Evolutionary conservation across 2,888 invertebrate genomes (phyloP), one percentile per base, ranked within the genome.

Genomic region (Polydrusus pterygomalis): DNA sequence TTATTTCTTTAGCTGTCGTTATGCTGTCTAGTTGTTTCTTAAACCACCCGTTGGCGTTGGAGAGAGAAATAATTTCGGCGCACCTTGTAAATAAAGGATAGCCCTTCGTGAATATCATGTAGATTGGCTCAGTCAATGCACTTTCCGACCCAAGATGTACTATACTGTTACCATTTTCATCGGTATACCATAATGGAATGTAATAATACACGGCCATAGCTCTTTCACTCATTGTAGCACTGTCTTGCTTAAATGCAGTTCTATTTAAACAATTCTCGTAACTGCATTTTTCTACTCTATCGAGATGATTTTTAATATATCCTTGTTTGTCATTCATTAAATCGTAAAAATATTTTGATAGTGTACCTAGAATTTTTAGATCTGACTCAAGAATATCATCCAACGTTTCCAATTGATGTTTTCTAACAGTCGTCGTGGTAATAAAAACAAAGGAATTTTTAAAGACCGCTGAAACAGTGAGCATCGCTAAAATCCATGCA

Each of bases 21-120:
- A 65, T 25, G 25, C 18, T 7, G 17, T 65, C 38, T 11, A 65
- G 9, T 30, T 34, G 47, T n/a, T 17, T 7, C 49, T 51, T 11
- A 47, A 65, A 25, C 65, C 65, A 65, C 1, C 65, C 65, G 30
- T 30, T 65, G 7, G 47, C 47, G 15, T n/a, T 34, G 0, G 25
- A 10, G 1, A 49, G 10, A 6, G 11, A 25, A 49, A 65, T 51
- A n/a, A 65, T 17, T 11, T 30, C 15, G 13, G 45, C n/a, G 17
- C 25, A 30, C 0, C 45, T 25, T 11, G 34, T 1, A 17, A 49
- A 51, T 47, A 65, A 13, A 1, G 65, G 65, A 65, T 34, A 51
- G 0, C 65, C 65, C 13, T 18, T 65, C 7, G 65, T 15, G 30
- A 65, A 65, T 15, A 65, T 15, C 65, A 65, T 49, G 34, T 65